phyloP scores from a whole-genome alignment of 1,140 invertebrate genomes.

The Hycleus phaleratus region DNA sequence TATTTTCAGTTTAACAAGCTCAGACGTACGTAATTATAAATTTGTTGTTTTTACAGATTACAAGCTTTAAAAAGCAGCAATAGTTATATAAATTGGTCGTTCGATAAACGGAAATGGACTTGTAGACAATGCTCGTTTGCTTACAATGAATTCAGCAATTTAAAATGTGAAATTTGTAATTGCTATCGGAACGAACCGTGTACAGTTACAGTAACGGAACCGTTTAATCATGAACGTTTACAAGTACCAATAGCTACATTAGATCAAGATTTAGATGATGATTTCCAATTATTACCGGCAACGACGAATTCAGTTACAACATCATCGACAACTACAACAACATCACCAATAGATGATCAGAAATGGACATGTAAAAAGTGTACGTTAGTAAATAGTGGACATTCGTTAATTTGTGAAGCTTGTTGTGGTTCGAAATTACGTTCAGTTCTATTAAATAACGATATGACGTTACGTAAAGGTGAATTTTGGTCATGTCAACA shows the following conservation, averaged over 20 bases:
- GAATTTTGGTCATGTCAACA: conserved; percentile 70
- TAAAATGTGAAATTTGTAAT: conserved; percentile 72
- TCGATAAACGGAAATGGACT: conserved; percentile 66
- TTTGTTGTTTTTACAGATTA: conserved; percentile 19
- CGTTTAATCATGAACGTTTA: neutral
- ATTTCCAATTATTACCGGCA: conserved; percentile 44
- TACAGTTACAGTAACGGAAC: conserved; percentile 58
- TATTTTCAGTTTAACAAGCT: neutral
- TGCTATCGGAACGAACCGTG: conserved; percentile 55
- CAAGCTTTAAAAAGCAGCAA: conserved; percentile 25
- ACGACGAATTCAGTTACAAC: conserved; percentile 7
- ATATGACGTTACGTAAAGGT: conserved; percentile 61
- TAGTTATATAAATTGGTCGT: conserved; percentile 20
- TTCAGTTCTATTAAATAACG: conserved; percentile 55
- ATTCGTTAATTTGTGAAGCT: conserved; percentile 64
- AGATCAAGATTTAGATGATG: conserved; percentile 45
- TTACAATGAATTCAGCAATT: conserved; percentile 73
- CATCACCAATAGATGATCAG: conserved; percentile 33
- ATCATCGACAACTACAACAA: neutral
- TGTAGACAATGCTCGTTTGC: conserved; percentile 81
- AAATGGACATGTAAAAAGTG: conserved; percentile 84
- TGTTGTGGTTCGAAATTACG: conserved; percentile 74
- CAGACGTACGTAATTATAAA: neutral
- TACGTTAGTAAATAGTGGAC: conserved; percentile 69
- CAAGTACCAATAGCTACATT: conserved; percentile 41